A percentile compares a stretch with the other conserved stretches of the same genome.
Conservation (phyloP, 1,140 invertebrate genomes). For the Pseudomyrmex flavicornis region DNA sequence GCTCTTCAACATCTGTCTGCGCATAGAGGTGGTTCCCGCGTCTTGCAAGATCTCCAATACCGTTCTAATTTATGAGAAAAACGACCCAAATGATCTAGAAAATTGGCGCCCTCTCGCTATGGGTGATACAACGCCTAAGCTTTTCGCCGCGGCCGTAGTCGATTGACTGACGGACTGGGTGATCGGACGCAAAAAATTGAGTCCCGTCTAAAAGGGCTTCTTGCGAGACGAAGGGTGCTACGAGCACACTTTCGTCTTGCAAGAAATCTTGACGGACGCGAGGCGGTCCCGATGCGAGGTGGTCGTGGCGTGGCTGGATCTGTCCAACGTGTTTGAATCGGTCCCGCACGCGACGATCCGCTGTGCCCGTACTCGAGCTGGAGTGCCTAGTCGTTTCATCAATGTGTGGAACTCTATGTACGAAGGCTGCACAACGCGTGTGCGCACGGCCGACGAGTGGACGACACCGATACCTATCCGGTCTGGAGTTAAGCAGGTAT, state of each 20-base stretch:
- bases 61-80: background rate
- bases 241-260: conserved; percentile 63
- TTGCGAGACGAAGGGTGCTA: conserved; percentile 74
- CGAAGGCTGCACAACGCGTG: background rate
- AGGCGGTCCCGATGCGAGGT: background rate
- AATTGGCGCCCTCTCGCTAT: background rate
- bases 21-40: background rate
- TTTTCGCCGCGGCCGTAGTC: too few species aligned
- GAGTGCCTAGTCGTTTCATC: background rate
- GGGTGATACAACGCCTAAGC: background rate
- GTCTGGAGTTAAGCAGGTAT: background rate
- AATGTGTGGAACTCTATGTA: background rate
- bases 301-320: conserved; percentile 14
- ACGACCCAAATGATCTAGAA: background rate
- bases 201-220: conserved; percentile 75
- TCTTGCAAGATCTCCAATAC: conserved; percentile 25
- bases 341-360: conserved; percentile 6
- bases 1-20: background rate
- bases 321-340: conserved; percentile 11
- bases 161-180: too few species aligned
- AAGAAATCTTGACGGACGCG: background rate
- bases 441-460: background rate
- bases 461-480: background rate
- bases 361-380: background rate
- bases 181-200: background rate